Evolutionary conservation across 2,797 vertebrate species (phyloP).

Genomic region (Gallirallus australis): DNA sequence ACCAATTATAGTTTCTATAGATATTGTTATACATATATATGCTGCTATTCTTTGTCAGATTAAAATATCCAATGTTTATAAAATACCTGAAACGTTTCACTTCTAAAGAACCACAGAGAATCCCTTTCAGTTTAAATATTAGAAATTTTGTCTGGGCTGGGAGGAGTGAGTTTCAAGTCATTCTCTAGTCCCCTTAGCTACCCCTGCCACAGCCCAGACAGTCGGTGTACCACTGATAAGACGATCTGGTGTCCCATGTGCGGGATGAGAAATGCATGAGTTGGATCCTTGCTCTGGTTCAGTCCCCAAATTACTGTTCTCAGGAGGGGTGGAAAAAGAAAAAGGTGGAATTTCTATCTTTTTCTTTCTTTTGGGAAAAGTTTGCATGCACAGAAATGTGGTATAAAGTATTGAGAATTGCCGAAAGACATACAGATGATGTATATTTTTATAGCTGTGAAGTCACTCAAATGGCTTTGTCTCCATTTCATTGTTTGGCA

Average conservation of each 20-base stretch:
- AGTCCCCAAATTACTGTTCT: neutral
- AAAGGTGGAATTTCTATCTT: neutral
- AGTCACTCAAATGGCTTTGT: conserved; percentile 72
- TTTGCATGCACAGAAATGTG: conserved; percentile 2
- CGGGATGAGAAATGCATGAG: neutral
- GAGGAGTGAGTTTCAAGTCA: neutral
- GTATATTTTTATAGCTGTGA: conserved; percentile 51
- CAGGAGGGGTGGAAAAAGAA: no score
- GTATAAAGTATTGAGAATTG: conserved; percentile 38
- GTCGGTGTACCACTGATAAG: neutral
- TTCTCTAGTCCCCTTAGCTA: neutral
- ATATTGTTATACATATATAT: no score
- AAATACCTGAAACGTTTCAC: neutral
- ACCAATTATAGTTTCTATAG: neutral
- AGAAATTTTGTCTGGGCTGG: neutral
- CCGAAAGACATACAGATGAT: conserved; percentile 55
- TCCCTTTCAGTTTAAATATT: neutral
- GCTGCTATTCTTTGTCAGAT: neutral
- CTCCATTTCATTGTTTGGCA: conserved; percentile 72
- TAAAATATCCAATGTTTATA: neutral
- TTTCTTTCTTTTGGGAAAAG: conserved; percentile 32
- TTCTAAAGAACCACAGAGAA: neutral
- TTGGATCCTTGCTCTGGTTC: neutral
- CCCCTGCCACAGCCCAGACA: neutral
- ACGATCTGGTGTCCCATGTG: neutral